Evolutionary conservation across 2,113 vertebrate species (phyloP), one percentile per base, ranked within the genome.

Genomic region (Riparia riparia): DNA sequence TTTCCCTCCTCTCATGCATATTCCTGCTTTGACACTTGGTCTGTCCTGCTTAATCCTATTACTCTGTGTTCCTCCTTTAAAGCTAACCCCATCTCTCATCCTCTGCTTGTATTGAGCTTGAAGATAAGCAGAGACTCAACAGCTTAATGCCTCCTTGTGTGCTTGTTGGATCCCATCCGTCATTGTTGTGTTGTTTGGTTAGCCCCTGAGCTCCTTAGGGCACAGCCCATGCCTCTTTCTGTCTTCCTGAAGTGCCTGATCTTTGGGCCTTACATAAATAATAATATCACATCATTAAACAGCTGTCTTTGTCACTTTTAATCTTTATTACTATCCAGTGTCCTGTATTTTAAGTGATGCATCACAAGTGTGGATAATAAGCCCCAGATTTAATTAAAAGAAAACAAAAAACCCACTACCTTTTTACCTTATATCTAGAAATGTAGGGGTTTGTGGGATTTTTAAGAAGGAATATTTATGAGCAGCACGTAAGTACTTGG

Each of bases 1-100:
- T 77, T 82, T 96, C 60, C 82, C 79, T 94, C 29, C 24, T 96
- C 82, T 96, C 66, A 88, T 90, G 54, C 87, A 73, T 91, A 90
- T 95, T 95, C 87, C 79, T 91, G 45, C 71, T 90, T 85, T 86
- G 90, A 95, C 90, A 74, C 79, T 96, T 82, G 68, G 42, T 93
- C 93, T 90, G 0, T 90, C 88, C 71, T 88, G 51, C 68, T 90
- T 95, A 94, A 96, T 96, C 73, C 76, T 92, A 63, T 95, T 93
- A 79, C 74, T 83, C 58, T 4, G 0, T 90, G 54, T 58, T 90
- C 28, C 53, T 93, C 45, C 65, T 95, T 91, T 92, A 88, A 83
- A 90, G 66, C 96, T 91, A 92, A 78, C 74, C 60, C 60, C 26
- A 25, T 88, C 74, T 91, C 90, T 97, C 85, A 90, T 90, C 71